Evolutionary conservation across 2,797 vertebrate genomes (phyloP).

Genomic region (Pagetopsis macropterus): DNA sequence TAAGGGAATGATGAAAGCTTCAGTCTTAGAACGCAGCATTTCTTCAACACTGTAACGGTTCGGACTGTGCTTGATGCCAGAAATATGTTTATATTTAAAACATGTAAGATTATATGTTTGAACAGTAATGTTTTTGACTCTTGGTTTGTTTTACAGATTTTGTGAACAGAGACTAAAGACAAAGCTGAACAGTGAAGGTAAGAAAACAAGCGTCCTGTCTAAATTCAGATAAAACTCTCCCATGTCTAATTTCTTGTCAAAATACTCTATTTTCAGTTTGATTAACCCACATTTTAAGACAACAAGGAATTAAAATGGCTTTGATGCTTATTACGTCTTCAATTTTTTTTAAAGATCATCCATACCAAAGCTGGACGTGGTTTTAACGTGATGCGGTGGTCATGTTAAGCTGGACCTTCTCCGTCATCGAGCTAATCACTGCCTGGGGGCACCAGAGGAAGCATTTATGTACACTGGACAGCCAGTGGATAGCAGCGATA

Average conservation of each 20-base stretch:
- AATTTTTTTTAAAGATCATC: not conserved
- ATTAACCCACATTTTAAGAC: not conserved
- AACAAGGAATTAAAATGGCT: not conserved
- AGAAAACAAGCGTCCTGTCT: not conserved
- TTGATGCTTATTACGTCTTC: not conserved
- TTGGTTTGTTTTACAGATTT: not conserved
- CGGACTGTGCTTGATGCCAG: not conserved
- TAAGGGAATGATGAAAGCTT: constrained; percentile 26
- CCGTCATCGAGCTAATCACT: constrained; percentile 53
- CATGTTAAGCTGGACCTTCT: constrained; percentile 34
- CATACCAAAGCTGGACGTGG: not conserved
- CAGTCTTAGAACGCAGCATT: not conserved
- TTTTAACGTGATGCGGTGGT: constrained; percentile 28
- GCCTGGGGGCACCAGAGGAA: constrained; percentile 45
- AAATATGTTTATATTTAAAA: constrained; percentile 9
- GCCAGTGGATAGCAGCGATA: constrained; percentile 64
- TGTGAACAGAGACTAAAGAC: not conserved
- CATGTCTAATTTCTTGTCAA: not conserved
- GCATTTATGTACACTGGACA: constrained; percentile 47
- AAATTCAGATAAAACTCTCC: not conserved
- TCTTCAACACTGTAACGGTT: not conserved
- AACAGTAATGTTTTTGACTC: not conserved
- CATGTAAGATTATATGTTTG: not conserved
- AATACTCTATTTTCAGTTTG: not conserved
- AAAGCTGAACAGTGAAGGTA: not conserved